Evolutionary conservation across 2,888 invertebrate species (phyloP).

Genomic region (Dryocosmus kuriphilus): DNA sequence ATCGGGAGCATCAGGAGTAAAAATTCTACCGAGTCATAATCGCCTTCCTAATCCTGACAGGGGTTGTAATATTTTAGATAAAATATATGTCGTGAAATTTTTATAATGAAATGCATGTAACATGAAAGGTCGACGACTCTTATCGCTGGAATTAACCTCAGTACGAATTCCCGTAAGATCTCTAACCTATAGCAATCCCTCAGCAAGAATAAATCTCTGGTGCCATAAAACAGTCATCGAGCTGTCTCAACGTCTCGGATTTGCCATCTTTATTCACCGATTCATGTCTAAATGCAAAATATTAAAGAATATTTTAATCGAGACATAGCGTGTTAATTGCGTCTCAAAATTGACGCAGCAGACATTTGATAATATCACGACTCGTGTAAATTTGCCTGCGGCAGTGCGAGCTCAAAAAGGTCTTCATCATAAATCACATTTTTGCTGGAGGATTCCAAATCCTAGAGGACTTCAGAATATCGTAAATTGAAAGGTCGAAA

Average conservation of each 20-base stretch:
- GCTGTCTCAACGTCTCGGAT: constrained; percentile 17
- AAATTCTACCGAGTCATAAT: no score
- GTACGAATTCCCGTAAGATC: constrained; percentile 30
- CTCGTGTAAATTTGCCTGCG: constrained; percentile 1
- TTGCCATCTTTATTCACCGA: constrained; percentile 32
- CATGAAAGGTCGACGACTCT: constrained; percentile 3
- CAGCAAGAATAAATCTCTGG: constrained; percentile 21
- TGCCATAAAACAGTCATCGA: constrained; percentile 29
- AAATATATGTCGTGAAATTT: background rate
- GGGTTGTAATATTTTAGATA: no score
- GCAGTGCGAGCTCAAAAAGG: background rate
- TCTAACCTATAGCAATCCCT: constrained; percentile 27
- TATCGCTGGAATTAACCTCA: constrained; percentile 22
- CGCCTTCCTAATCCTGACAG: no score
- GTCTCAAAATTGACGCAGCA: background rate
- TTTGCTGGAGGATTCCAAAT: background rate
- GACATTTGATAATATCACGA: constrained; percentile 17
- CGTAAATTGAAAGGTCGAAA: constrained; percentile 3
- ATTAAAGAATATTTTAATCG: constrained; percentile 27
- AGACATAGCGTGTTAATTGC: constrained; percentile 13
- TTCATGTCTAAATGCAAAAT: constrained; percentile 13
- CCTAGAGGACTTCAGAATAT: background rate
- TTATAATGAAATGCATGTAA: background rate
- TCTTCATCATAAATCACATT: background rate
- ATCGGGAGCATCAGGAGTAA: no score